Evolutionary conservation across 2,888 invertebrate species (phyloP).

Genomic region (Pristionchus exspectatus): DNA sequence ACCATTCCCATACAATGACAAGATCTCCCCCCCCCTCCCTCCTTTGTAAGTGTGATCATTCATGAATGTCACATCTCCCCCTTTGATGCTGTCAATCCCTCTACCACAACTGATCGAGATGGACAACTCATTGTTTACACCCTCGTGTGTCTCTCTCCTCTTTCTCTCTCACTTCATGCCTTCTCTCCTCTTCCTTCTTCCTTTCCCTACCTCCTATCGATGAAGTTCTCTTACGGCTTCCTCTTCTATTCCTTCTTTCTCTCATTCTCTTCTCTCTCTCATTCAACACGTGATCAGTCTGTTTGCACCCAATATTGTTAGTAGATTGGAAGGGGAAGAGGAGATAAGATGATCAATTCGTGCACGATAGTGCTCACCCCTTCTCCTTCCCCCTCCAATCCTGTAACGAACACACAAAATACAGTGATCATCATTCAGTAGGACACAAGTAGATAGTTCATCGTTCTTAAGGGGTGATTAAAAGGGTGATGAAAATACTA

Average conservation of each 20-base stretch:
- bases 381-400: neutral
- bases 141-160: neutral
- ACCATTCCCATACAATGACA: neutral
- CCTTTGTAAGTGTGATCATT: neutral
- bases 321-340: neutral
- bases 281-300: neutral
- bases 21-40: neutral
- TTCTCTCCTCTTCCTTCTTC: neutral
- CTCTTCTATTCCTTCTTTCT: neutral
- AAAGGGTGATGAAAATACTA: no score
- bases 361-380: neutral
- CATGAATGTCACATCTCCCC: neutral
- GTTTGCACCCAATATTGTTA: neutral
- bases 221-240: neutral
- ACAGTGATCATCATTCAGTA: neutral
- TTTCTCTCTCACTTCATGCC: constrained; percentile 1
- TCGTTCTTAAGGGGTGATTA: no score
- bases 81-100: neutral
- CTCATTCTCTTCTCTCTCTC: neutral
- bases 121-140: constrained; percentile 17
- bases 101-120: neutral
- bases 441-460: neutral
- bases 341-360: neutral
- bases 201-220: neutral
- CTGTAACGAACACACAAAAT: neutral